phyloP scores from a whole-genome alignment of 1,140 invertebrate genomes.

The Aphelenchoides fujianensis region DNA sequence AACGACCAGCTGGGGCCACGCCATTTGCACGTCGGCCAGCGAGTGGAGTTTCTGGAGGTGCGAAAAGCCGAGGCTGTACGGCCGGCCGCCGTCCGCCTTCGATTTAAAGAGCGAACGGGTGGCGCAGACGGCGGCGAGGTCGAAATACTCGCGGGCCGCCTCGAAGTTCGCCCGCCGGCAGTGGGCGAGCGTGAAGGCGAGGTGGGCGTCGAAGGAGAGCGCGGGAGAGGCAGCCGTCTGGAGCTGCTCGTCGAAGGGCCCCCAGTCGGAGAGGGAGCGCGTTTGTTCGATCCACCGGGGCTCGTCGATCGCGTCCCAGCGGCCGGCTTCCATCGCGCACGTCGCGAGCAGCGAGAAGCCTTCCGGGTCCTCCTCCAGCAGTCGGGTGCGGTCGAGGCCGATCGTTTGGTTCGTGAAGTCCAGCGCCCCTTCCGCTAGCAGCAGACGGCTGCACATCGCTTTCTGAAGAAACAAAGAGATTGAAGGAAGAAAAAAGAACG shows the following conservation, averaged over 20 bases:
- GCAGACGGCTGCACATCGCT: too few species aligned
- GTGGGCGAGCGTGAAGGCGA: not conserved
- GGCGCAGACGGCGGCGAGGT: constrained; percentile 5
- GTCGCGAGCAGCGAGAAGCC: not conserved
- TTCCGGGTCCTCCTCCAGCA: not conserved
- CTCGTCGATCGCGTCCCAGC: constrained; percentile 9
- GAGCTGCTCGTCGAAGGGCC: not conserved
- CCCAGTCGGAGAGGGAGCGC: not conserved
- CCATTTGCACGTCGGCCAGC: constrained; percentile 10
- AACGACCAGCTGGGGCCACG: constrained; percentile 10
- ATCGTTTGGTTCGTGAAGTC: too few species aligned
- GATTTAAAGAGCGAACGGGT: constrained; percentile 3
- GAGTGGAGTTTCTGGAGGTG: constrained; percentile 10
- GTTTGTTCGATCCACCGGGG: not conserved
- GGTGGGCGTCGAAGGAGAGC: not conserved
- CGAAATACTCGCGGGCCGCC: not conserved
- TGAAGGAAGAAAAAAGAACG: too few species aligned
- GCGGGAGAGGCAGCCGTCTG: not conserved
- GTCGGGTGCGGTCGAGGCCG: not conserved
- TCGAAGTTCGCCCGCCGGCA: not conserved
- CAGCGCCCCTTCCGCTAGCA: too few species aligned
- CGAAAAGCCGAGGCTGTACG: constrained; percentile 10
- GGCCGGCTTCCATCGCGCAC: constrained; percentile 4
- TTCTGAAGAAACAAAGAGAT: too few species aligned
- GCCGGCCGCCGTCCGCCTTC: not conserved